Evolutionary conservation across 2,113 vertebrate species (phyloP).

Genomic region (Toxotes chatareus): DNA sequence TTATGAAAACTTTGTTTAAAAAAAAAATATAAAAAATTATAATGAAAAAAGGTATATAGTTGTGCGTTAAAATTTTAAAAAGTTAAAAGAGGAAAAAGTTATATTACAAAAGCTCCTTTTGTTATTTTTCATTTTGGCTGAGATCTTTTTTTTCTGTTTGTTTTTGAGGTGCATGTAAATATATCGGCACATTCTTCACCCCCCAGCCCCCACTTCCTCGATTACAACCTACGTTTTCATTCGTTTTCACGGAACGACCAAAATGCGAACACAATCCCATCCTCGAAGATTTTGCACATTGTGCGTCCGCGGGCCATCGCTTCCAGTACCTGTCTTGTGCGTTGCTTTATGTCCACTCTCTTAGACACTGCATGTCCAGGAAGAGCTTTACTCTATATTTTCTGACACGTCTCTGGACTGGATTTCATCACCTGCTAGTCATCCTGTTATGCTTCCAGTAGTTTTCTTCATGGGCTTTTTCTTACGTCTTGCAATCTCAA

Average conservation of each 20-base stretch:
- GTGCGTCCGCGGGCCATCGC: constrained; percentile 55
- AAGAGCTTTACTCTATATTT: constrained; percentile 70
- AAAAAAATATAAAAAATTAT: constrained; percentile 30
- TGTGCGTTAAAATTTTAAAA: constrained; percentile 82
- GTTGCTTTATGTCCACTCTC: constrained; percentile 75
- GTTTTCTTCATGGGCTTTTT: constrained; percentile 72
- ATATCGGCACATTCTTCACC: constrained; percentile 73
- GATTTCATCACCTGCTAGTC: constrained; percentile 34
- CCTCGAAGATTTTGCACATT: constrained; percentile 36
- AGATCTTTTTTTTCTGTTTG: constrained; percentile 23
- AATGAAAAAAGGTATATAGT: constrained; percentile 85
- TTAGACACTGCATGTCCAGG: constrained; percentile 84
- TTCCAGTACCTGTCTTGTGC: constrained; percentile 67
- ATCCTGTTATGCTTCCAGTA: constrained; percentile 62
- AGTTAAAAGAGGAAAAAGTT: constrained; percentile 60
- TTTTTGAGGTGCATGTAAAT: constrained; percentile 91
- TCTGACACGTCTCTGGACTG: constrained; percentile 31
- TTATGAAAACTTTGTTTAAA: constrained; percentile 87
- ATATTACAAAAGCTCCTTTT: constrained; percentile 86
- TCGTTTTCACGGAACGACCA: constrained; percentile 74
- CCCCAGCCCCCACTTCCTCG: not conserved
- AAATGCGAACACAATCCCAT: constrained; percentile 71
- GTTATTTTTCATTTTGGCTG: constrained; percentile 86
- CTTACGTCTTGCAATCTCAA: constrained; percentile 73
- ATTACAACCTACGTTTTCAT: constrained; percentile 46